A percentile compares a stretch with the other conserved stretches of the same genome.
phyloP scores from a whole-genome alignment of 2,113 vertebrate species.

The Nerophis lumbriciformis region DNA sequence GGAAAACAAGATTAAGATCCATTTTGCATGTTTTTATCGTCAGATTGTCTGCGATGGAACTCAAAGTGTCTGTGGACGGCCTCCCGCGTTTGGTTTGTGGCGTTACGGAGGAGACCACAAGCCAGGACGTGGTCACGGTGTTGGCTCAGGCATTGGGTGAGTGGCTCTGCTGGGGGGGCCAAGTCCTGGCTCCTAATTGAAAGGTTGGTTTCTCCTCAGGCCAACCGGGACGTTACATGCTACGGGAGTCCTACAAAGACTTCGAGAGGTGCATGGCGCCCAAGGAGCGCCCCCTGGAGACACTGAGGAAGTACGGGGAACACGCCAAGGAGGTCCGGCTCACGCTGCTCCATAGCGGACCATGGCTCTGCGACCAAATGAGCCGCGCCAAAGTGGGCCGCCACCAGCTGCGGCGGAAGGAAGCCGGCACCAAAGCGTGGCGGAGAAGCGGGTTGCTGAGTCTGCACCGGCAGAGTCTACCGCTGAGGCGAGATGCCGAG shows the following conservation, averaged over 20 bases:
- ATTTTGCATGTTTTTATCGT: not conserved
- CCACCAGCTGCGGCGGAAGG: conserved; percentile 57
- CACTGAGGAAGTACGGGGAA: conserved; percentile 70
- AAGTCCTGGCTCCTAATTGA: not conserved
- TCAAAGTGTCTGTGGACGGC: conserved; percentile 73
- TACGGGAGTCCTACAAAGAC: conserved; percentile 75
- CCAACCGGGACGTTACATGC: conserved; percentile 70
- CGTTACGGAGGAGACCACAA: conserved; percentile 71
- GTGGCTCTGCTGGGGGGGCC: conserved; percentile 7
- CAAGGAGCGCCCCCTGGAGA: conserved; percentile 63
- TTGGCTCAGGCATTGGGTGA: conserved; percentile 72
- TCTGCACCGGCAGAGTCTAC: conserved; percentile 70
- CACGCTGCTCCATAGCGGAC: conserved; percentile 59
- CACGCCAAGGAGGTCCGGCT: conserved; percentile 72
- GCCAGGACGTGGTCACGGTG: conserved; percentile 74
- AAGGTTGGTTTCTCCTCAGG: conserved; percentile 42
- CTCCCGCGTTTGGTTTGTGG: conserved; percentile 74
- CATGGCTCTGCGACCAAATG: conserved; percentile 38
- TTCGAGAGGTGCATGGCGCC: conserved; percentile 68
- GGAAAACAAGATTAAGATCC: too few species aligned
- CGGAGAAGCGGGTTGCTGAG: conserved; percentile 35
- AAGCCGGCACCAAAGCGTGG: conserved; percentile 30
- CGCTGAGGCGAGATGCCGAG: conserved; percentile 45
- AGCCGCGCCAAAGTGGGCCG: conserved; percentile 28
- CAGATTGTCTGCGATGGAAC: conserved; percentile 63